Conservation (phyloP, 2,888 invertebrate species). For the Orthosia gothica region DNA sequence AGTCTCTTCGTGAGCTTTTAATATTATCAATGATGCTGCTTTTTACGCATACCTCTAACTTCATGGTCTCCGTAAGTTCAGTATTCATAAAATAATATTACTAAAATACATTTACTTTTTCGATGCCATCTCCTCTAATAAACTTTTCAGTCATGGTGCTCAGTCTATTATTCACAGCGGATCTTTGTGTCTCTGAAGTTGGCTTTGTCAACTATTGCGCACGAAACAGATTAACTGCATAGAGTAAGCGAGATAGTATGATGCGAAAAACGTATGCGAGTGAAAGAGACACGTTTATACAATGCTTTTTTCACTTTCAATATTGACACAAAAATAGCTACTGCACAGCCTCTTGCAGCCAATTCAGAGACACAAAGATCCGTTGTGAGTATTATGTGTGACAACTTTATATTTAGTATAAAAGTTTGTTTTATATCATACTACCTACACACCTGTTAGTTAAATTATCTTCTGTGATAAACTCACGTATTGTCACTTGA, state of each 20-base stretch:
- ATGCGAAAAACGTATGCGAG: too few species aligned
- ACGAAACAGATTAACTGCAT: too few species aligned
- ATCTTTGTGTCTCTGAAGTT: too few species aligned
- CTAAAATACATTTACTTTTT: constrained; percentile 1
- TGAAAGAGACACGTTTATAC: too few species aligned
- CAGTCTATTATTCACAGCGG: too few species aligned
- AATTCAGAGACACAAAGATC: too few species aligned
- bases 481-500: neutral
- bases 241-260: too few species aligned
- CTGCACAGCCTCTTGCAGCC: too few species aligned
- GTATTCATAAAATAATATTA: constrained; percentile 3
- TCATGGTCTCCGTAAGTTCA: constrained; percentile 1
- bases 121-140: neutral
- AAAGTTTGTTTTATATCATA: neutral
- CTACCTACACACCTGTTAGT: neutral
- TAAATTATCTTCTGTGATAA: neutral
- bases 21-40: constrained; percentile 12
- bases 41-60: neutral
- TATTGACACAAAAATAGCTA: too few species aligned
- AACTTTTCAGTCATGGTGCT: constrained; percentile 5
- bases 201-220: too few species aligned
- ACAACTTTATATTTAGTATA: constrained; percentile 1
- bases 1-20: constrained; percentile 23
- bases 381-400: too few species aligned
- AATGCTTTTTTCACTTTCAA: too few species aligned